A percentile compares a stretch with the other conserved stretches of the same genome.
Conservation (phyloP, 2,113 vertebrate species). For the Cyprichromis sp. region DNA sequence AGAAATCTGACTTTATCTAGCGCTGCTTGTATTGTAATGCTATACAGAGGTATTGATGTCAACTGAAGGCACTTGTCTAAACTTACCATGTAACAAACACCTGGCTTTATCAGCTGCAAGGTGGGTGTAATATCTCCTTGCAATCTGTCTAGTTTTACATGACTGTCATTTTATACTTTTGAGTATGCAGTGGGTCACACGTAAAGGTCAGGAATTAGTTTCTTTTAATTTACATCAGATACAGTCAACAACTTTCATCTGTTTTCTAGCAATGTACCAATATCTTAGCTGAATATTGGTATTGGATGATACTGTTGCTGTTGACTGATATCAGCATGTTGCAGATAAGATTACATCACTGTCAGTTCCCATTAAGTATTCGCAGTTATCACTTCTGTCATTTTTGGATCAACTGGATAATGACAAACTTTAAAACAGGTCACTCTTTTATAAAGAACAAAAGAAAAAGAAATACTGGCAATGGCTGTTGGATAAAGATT, state of each 20-base stretch:
- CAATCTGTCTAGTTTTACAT: background rate
- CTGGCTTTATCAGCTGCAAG: constrained; percentile 23
- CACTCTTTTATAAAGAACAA: background rate
- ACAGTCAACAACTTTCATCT: background rate
- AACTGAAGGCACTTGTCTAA: background rate
- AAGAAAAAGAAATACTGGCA: background rate
- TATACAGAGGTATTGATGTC: constrained; percentile 10
- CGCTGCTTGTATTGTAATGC: background rate
- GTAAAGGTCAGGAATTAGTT: background rate
- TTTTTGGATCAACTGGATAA: background rate
- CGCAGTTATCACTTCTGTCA: background rate
- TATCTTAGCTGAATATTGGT: background rate
- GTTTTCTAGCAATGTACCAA: background rate
- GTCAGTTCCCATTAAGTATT: background rate
- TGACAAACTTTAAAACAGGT: background rate
- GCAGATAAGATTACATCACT: background rate
- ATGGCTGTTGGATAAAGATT: background rate
- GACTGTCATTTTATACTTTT: background rate
- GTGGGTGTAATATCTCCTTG: background rate
- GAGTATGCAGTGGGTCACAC: background rate
- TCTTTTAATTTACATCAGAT: background rate
- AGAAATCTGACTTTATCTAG: background rate
- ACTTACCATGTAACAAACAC: constrained; percentile 42
- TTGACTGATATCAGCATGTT: background rate
- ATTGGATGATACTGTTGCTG: background rate